Conservation (phyloP, 1,140 invertebrate genomes). For the Archivesica marissinica region DNA sequence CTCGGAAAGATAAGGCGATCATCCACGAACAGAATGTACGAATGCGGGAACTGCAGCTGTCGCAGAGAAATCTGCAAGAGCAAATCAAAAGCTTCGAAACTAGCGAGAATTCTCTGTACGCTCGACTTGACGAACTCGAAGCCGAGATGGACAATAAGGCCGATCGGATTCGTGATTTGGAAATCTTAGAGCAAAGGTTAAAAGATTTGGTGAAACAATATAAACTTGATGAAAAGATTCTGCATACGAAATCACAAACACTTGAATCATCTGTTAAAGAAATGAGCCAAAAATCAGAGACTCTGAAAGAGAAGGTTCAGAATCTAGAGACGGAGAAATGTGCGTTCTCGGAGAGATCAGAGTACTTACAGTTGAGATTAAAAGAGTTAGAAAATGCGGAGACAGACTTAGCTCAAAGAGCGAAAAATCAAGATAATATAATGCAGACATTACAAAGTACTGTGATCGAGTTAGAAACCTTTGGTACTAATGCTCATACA, state of each 20-base stretch:
- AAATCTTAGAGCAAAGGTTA: slow-evolving; percentile 75
- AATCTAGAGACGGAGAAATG: slow-evolving; percentile 76
- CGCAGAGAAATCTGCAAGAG: slow-evolving; percentile 77
- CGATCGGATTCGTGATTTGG: slow-evolving; percentile 70
- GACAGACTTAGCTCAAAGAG: slow-evolving; percentile 68
- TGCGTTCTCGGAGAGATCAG: slow-evolving; percentile 71
- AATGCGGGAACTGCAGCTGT: slow-evolving; percentile 75
- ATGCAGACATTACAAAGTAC: slow-evolving; percentile 72
- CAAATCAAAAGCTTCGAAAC: slow-evolving; percentile 75
- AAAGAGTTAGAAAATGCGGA: slow-evolving; percentile 79
- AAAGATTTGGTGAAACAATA: slow-evolving; percentile 77
- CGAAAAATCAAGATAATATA: slow-evolving; percentile 77
- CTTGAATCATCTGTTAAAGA: slow-evolving; percentile 76
- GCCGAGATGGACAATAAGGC: slow-evolving; percentile 72
- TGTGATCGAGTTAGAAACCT: slow-evolving; percentile 72
- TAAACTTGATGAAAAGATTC: slow-evolving; percentile 78
- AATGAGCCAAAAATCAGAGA: slow-evolving; percentile 72
- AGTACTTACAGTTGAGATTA: slow-evolving; percentile 74
- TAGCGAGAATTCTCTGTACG: slow-evolving; percentile 73
- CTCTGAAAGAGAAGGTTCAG: slow-evolving; percentile 74
- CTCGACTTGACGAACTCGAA: slow-evolving; percentile 74
- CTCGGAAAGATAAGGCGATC: slow-evolving; percentile 79
- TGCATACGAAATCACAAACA: slow-evolving; percentile 75
- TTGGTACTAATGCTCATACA: slow-evolving; percentile 73
- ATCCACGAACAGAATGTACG: slow-evolving; percentile 81